phyloP scores from a whole-genome alignment of 2,797 vertebrate species.

The Rallus crepitans region DNA sequence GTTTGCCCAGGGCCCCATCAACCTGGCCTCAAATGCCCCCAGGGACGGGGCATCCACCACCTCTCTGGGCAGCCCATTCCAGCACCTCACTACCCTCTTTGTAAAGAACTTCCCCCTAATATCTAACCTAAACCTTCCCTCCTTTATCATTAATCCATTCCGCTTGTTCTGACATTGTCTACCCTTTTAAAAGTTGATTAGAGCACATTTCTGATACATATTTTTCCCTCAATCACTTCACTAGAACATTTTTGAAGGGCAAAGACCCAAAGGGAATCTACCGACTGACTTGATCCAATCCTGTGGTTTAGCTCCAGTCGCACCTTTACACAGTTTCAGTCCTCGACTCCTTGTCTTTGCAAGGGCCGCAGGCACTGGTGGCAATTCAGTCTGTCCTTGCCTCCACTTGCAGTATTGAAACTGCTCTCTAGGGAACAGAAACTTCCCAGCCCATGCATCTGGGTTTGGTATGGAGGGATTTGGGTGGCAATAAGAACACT shows the following conservation, averaged over 20 bases:
- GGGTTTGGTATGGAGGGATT: not conserved
- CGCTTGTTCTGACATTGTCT: too few relatives aligned
- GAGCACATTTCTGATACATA: not conserved
- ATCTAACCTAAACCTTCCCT: too few relatives aligned
- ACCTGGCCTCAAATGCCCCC: too few relatives aligned
- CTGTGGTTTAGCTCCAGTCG: not conserved
- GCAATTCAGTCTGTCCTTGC: not conserved
- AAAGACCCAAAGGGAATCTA: not conserved
- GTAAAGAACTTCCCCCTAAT: too few relatives aligned
- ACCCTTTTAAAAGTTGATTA: too few relatives aligned
- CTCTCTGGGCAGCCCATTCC: too few relatives aligned
- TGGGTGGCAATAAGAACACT: not conserved
- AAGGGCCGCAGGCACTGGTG: not conserved
- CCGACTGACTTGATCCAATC: fast-evolving
- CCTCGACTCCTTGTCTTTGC: not conserved
- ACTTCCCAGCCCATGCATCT: not conserved
- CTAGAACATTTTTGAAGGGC: not conserved
- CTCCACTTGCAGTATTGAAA: not conserved
- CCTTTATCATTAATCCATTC: too few relatives aligned
- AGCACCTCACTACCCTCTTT: too few relatives aligned
- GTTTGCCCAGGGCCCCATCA: too few relatives aligned
- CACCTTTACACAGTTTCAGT: not conserved
- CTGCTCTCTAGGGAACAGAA: not conserved
- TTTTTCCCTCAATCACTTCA: not conserved
- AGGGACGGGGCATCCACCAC: too few relatives aligned